Evolutionary conservation across 1,140 invertebrate species (phyloP).

Genomic region (Phthorimaea operculella): DNA sequence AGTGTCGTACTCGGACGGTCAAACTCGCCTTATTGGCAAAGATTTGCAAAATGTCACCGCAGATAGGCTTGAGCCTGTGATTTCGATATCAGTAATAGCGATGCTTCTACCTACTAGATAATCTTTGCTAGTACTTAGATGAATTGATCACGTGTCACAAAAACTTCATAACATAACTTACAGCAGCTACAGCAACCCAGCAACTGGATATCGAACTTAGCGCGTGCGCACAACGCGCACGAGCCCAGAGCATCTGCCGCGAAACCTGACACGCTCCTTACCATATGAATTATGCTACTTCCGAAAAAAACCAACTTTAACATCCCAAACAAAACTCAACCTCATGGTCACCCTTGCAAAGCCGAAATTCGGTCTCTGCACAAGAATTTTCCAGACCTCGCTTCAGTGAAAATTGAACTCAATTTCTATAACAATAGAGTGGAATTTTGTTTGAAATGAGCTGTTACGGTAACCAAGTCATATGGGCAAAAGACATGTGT

Average conservation of each 20-base stretch:
- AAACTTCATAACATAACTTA: background rate
- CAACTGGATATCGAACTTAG: conserved; percentile 30
- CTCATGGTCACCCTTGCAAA: conserved; percentile 13
- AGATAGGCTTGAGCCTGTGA: too few relatives aligned
- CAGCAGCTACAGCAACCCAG: background rate
- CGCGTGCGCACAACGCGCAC: conserved; percentile 54
- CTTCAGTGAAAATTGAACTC: background rate
- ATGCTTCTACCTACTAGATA: too few relatives aligned
- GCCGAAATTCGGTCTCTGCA: background rate
- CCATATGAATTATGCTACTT: conserved; percentile 55
- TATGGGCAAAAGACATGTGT: conserved; percentile 51
- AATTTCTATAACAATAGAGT: background rate
- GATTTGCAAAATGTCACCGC: too few relatives aligned
- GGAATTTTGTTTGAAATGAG: conserved; percentile 4
- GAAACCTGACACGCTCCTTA: conserved; percentile 59
- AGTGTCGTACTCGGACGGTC: too few relatives aligned
- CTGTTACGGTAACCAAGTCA: conserved; percentile 31
- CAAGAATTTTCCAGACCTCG: too few relatives aligned
- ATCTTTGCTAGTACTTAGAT: too few relatives aligned
- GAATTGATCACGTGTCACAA: too few relatives aligned
- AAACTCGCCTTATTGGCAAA: too few relatives aligned
- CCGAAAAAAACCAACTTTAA: conserved; percentile 37
- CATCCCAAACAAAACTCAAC: conserved; percentile 17
- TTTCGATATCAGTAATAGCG: too few relatives aligned
- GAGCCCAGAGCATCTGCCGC: conserved; percentile 46